Base-by-base conservation (phyloP, 2,113 vertebrate genomes). In the Scalopus aquaticus region DNA sequence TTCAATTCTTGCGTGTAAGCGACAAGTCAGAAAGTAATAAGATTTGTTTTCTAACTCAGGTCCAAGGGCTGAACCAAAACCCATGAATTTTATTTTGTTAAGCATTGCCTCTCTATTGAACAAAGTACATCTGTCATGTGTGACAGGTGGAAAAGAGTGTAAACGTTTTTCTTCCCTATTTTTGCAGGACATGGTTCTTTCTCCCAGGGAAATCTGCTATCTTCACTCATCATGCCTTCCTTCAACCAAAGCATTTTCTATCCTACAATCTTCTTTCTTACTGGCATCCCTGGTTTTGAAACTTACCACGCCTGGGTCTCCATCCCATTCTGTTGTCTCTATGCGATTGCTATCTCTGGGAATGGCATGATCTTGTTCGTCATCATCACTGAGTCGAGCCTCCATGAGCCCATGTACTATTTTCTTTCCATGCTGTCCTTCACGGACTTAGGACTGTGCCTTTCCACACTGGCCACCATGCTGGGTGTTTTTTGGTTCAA, bases 371-470 rank as follows among this genome's bases (percentile, higher is more conserved):
- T 96, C 65, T 78, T 97, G 9, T 95, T 96, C 39, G 12, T 95
- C 78, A 95, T 97, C 9, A 56, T 86, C 56, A 97, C 74, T 8
- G 95, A 97, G 62, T 62, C 4, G 0, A 96, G 88, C n/a, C 86
- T 98, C 35, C 97, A 97, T 3, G 13, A 84, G 1, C 96, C 97
- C 88, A 96, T 97, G 96, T 97, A 96, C 39, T 96, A 96, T 5
- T 96, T 97, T 67, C 95, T 98, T 1, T 96, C 96, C 69, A 89
- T 96, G 96, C 42, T 97, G 0, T 97, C 97, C 6, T 94, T 95
- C 82, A 95, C 73, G 0, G 90, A 96, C 56, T 44, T 96, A 37
- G 97, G 97, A 9, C 46, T 96, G 58, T 95, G 94, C 64, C 60
- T 95, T 1, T 97, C 96, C 26, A 96, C 84, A 0, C 0, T 98